Base-by-base conservation (phyloP, 2,888 invertebrate genomes). In the Polylopha cassiicola region DNA sequence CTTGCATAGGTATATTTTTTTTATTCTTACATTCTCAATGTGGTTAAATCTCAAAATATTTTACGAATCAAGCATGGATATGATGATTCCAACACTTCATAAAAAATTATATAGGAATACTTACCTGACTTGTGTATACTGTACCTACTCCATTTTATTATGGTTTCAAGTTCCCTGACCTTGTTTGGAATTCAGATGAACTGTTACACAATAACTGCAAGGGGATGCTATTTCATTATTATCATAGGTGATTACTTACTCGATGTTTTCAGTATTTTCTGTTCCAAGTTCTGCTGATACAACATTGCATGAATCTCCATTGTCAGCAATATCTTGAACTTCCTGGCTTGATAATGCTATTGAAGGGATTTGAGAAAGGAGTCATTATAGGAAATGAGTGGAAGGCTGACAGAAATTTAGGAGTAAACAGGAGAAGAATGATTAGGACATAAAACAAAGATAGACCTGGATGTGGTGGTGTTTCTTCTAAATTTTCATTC, bases 401-500 rank as follows among this genome's bases (percentile, higher is more conserved):
- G 43, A 44, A 45, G 43, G 27, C 41, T 46, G 53, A 43, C 17
- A 37, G 27, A 31, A 42, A 20, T 28, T 44, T n/a, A 5, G 15
- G 6, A 29, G 50, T n/a, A 52, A 43, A 13, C 26, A 45, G 30
- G 44, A 29, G 13, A 46, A 15, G 29, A 37, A 16, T 43, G 44
- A 42, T 34, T 39, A 32, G 33, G 49, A 36, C 37, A 44, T 39
- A 38, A 37, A 44, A 61, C 50, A 51, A 22, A 39, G 47, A 39
- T 37, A 55, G 61, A 80, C 76, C 76, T 79, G 71, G 46, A 46
- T 55, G 44, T 39, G 60, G 58, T 26, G 53, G 24, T 21, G 50
- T 47, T 43, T 57, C 51, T 32, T 50, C 41, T 10, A 22, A 18
- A 5, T 43, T 27, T 15, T 55, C 55, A 49, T 59, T 67, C 11